phyloP scores from a whole-genome alignment of 2,113 vertebrate species.

The Anolis carolinensis region DNA sequence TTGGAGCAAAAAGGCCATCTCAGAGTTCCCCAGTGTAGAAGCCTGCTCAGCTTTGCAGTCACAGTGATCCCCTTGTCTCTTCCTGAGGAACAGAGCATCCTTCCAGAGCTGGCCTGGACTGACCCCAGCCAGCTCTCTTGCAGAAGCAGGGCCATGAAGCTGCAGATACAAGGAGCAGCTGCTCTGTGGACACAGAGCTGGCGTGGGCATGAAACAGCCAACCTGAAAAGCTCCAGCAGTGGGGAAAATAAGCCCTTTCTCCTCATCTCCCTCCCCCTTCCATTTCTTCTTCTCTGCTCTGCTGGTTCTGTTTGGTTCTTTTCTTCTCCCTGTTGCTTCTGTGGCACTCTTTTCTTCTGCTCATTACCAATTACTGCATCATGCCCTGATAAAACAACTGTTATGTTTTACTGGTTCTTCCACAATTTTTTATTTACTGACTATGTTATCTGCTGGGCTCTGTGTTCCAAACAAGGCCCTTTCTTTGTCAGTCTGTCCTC shows the following conservation, averaged over 20 bases:
- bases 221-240: neutral
- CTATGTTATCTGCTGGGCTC: neutral
- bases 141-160: neutral
- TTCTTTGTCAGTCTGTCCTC: neutral
- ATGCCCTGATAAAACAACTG: neutral
- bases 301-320: neutral
- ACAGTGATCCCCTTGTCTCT: slow-evolving; percentile 33
- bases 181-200: slow-evolving; percentile 12
- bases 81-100: slow-evolving; percentile 18
- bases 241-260: neutral
- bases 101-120: slow-evolving; percentile 18
- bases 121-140: neutral
- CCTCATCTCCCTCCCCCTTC: neutral
- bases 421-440: neutral
- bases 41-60: neutral
- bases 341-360: neutral
- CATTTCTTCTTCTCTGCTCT: neutral
- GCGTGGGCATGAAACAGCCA: neutral
- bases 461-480: too few species aligned
- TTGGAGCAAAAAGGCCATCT: neutral
- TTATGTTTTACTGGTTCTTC: neutral
- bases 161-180: slow-evolving; percentile 16
- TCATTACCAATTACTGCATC: neutral
- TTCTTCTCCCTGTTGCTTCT: too few species aligned
- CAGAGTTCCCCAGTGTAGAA: neutral